These are phyloP conservation scores for Loris lydekkerianus DNA, from an alignment of 2,797 vertebrate genomes.

Conservation along the genomic window DNA sequence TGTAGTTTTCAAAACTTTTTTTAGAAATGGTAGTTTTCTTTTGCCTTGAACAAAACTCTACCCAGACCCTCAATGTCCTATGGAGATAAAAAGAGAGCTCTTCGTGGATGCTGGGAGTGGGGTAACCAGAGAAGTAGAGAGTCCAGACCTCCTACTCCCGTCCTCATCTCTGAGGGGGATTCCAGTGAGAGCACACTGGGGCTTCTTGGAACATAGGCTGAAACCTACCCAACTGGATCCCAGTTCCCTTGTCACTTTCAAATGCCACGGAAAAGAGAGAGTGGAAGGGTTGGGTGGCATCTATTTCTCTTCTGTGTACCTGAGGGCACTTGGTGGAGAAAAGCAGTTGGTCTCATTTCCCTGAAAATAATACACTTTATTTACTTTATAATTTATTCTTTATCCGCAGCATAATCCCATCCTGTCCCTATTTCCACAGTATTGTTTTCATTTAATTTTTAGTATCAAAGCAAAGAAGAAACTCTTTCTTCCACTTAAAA, in stretches of 20 bases:
- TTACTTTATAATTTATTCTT: slow-evolving; percentile 55
- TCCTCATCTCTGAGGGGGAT: background rate
- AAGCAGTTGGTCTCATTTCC: background rate
- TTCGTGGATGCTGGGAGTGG: background rate
- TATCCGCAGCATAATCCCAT: background rate
- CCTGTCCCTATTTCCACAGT: background rate
- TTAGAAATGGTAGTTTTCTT: background rate
- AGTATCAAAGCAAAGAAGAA: slow-evolving; percentile 23
- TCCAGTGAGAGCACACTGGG: background rate
- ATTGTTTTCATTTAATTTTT: slow-evolving; percentile 55
- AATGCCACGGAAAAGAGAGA: background rate
- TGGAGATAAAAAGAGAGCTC: background rate
- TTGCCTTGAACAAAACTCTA: background rate
- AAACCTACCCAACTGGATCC: background rate
- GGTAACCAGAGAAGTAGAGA: background rate
- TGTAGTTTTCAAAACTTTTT: background rate
- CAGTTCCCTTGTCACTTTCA: background rate
- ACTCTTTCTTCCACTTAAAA: background rate
- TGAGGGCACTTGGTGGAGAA: background rate
- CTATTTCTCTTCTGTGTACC: background rate
- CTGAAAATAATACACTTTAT: background rate
- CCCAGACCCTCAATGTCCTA: background rate
- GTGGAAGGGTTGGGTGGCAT: background rate
- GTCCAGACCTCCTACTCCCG: background rate
- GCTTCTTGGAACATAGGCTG: background rate